These are phyloP conservation scores for Apteryx owenii DNA, from an alignment of 2,113 vertebrate species.

Conservation along the genomic window DNA sequence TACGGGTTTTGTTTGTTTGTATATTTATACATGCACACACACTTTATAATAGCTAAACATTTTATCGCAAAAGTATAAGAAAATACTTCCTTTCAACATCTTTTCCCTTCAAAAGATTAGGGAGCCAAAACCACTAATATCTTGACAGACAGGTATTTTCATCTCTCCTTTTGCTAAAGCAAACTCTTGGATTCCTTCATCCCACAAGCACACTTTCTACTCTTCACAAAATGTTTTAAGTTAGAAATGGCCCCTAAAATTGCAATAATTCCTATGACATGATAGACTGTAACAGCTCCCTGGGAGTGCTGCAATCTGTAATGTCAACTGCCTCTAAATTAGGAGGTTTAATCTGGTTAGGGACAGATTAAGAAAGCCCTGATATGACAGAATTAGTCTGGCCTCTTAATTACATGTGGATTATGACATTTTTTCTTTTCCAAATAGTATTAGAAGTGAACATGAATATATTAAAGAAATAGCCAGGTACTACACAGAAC, in stretches of 20 bases:
- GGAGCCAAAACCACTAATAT: not conserved
- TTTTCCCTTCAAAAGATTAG: not conserved
- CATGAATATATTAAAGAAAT: not conserved
- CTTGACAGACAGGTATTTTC: not conserved
- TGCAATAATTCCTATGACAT: not conserved
- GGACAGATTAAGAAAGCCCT: slow-evolving; percentile 20
- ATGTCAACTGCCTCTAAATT: slow-evolving; percentile 3
- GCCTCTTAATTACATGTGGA: slow-evolving; percentile 41
- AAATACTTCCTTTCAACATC: not conserved
- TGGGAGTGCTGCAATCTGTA: not conserved
- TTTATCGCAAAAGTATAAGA: not conserved
- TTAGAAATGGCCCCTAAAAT: not conserved
- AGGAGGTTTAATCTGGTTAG: slow-evolving; percentile 49
- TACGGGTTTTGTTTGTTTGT: not conserved
- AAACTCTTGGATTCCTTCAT: not conserved
- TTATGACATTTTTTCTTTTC: slow-evolving; percentile 39
- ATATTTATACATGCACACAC: accelerated
- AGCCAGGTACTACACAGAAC: not conserved
- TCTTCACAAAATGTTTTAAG: not conserved
- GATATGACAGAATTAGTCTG: slow-evolving; percentile 31
- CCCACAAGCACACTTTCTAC: not conserved
- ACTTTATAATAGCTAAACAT: not conserved
- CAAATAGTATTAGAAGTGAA: slow-evolving; percentile 22
- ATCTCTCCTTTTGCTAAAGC: not conserved
- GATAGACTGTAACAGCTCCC: not conserved